A percentile compares a stretch with the other conserved stretches of the same genome.
phyloP scores from a whole-genome alignment of 2,888 invertebrate genomes.

The Poecilus cupreus region DNA sequence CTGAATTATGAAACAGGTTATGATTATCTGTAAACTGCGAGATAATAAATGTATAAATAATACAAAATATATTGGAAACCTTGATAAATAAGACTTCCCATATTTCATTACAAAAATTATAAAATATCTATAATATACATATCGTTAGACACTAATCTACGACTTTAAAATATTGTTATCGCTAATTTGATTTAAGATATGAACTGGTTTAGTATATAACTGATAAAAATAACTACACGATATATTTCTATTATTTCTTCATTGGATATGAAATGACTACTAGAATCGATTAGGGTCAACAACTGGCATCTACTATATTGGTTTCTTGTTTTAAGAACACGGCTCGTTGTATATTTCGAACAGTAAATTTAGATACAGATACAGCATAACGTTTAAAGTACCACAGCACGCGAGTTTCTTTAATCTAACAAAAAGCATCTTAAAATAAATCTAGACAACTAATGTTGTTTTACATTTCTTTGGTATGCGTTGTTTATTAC shows the following conservation, averaged over 20 bases:
- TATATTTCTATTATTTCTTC: too few relatives aligned
- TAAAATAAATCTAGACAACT: slow-evolving; percentile 70
- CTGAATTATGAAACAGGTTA: slow-evolving; percentile 3
- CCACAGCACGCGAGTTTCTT: slow-evolving; percentile 10
- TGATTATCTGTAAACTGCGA: too few relatives aligned
- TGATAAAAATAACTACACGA: too few relatives aligned
- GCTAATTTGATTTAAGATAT: too few relatives aligned
- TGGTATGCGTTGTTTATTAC: neutral
- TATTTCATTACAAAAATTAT: too few relatives aligned
- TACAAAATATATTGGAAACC: neutral
- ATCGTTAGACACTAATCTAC: too few relatives aligned
- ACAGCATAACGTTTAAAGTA: neutral
- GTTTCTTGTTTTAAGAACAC: neutral
- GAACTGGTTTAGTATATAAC: too few relatives aligned
- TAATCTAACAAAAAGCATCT: slow-evolving; percentile 32
- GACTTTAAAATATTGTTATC: too few relatives aligned
- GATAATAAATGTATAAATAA: neutral
- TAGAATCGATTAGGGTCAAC: neutral
- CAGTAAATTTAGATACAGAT: neutral
- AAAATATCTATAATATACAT: too few relatives aligned
- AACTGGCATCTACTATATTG: neutral
- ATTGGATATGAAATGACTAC: too few relatives aligned
- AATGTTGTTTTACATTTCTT: neutral
- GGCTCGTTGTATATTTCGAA: neutral
- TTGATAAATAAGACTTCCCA: neutral